Evolutionary conservation across 2,888 invertebrate species (phyloP).

Genomic region (Nephrocerus scutellatus): DNA sequence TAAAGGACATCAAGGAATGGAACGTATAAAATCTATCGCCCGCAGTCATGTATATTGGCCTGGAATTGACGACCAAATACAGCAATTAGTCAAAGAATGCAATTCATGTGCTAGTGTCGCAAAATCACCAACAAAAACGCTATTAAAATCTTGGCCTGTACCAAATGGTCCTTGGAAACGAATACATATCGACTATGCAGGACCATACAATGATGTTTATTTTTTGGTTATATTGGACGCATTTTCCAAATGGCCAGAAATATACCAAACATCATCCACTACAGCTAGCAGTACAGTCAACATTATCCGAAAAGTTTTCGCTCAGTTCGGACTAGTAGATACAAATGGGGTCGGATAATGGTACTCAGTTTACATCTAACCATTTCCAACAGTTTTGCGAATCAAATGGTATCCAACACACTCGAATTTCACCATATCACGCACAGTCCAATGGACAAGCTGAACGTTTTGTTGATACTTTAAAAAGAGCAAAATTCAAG

Average conservation of each 20-base stretch:
- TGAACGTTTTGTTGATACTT: no score
- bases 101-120: slow-evolving; percentile 22
- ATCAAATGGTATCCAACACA: no score
- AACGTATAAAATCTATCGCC: background rate
- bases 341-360: no score
- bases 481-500: no score
- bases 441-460: no score
- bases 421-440: no score
- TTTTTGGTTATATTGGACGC: slow-evolving; percentile 15
- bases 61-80: slow-evolving; percentile 26
- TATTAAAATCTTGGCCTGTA: slow-evolving; percentile 20
- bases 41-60: slow-evolving; percentile 29
- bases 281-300: no score
- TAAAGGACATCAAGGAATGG: slow-evolving; percentile 1
- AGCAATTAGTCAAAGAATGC: slow-evolving; percentile 22
- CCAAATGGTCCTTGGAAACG: slow-evolving; percentile 33
- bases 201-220: slow-evolving; percentile 24
- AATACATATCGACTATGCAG: slow-evolving; percentile 45
- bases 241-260: slow-evolving; percentile 16
- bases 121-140: slow-evolving; percentile 23
- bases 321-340: no score
- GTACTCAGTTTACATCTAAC: no score
- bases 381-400: no score
- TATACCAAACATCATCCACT: no score
- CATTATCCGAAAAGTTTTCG: no score